Conservation (phyloP, 1,140 invertebrate genomes). For the Mercenaria mercenaria region DNA sequence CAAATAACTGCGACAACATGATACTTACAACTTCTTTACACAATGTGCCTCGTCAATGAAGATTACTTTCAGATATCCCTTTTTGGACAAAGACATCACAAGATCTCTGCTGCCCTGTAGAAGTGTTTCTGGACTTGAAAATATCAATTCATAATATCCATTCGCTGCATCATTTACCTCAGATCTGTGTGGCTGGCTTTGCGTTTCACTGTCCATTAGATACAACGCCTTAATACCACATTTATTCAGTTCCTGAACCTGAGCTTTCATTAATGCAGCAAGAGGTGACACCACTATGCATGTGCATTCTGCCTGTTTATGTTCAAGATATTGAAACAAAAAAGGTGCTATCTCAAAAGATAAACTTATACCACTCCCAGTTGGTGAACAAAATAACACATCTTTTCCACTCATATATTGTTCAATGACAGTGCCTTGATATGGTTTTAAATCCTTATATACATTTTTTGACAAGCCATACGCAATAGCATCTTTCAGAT, state of each 20-base stretch:
- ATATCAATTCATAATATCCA: neutral
- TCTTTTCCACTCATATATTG: neutral
- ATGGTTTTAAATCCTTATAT: neutral
- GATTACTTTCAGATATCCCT: neutral
- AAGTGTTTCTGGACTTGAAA: neutral
- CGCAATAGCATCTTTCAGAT: neutral
- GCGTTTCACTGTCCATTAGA: neutral
- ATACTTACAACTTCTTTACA: constrained; percentile 7
- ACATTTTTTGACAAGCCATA: neutral
- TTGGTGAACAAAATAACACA: constrained; percentile 18
- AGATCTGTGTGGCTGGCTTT: neutral
- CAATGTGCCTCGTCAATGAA: neutral
- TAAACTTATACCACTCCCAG: constrained; percentile 38
- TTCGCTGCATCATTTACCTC: neutral
- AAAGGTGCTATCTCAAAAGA: constrained; percentile 12
- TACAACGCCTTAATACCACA: neutral
- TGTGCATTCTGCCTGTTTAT: neutral
- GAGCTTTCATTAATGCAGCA: neutral
- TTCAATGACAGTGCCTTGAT: neutral
- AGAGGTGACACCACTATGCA: neutral
- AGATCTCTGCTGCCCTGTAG: neutral
- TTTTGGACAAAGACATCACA: neutral
- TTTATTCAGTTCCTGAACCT: neutral
- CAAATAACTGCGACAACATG: no score
- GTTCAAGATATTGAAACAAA: neutral